Evolutionary conservation across 1,140 invertebrate species (phyloP).

Genomic region (Drosophila obscura): DNA sequence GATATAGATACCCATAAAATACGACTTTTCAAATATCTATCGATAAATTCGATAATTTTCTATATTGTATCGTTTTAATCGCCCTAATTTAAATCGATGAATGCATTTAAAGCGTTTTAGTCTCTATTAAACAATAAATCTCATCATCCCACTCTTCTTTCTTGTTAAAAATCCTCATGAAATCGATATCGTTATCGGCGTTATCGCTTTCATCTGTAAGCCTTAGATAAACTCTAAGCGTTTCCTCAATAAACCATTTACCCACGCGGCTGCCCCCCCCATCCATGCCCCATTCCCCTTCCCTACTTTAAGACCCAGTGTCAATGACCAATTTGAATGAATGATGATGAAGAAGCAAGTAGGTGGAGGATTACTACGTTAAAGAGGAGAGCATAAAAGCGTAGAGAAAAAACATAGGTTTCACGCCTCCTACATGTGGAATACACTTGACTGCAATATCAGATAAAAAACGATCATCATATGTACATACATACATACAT

Average conservation of each 20-base stretch:
- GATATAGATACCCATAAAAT: too few species aligned
- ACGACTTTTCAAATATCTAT: too few species aligned
- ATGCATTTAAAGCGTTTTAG: too few species aligned
- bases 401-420: conserved; percentile 27
- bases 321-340: conserved; percentile 54
- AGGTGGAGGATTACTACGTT: too few species aligned
- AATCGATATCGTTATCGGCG: not conserved
- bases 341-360: conserved; percentile 24
- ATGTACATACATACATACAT: conserved; percentile 7
- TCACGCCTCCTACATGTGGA: conserved; percentile 55
- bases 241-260: conserved; percentile 52
- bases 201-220: conserved; percentile 3
- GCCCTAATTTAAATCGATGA: too few species aligned
- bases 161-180: too few species aligned
- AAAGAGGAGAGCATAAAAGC: conserved; percentile 2
- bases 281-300: conserved; percentile 1
- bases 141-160: too few species aligned
- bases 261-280: conserved; percentile 14
- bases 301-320: conserved; percentile 11
- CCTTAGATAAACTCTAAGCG: conserved; percentile 12
- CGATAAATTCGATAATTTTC: too few species aligned
- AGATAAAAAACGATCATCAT: conserved; percentile 8
- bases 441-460: conserved; percentile 15
- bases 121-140: too few species aligned
- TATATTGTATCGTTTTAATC: too few species aligned